Evolutionary conservation across 2,797 vertebrate genomes (phyloP), one percentile per base, ranked within the genome.

Genomic region (Halcyon chelicuti): DNA sequence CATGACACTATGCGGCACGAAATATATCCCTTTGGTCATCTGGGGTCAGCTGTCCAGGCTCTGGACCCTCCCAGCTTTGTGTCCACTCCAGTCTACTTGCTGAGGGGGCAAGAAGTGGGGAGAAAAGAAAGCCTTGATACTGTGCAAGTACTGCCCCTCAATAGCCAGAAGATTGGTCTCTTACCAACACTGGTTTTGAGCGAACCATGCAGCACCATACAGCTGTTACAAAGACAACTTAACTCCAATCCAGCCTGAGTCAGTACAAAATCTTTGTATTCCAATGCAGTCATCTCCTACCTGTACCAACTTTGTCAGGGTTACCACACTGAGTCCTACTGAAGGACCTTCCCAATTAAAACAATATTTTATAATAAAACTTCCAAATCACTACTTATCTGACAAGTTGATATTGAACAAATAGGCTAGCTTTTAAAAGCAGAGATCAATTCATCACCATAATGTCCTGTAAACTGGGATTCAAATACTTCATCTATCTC

Each of bases 1-100:
- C 33, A 28, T 18, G 10, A 83, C 44, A 29, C n/a, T 25, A 10
- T 3, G 12, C 12, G 20, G 28, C 52, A 77, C 6, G 12, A 57
- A 80, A 80, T 52, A 75, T 0, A 66, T 6, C 39, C n/a, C 47
- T 57, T 46, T 7, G 10, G 28, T 83, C 37, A 74, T 2, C 18
- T 26, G 4, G 23, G 3, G 14, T 35, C 40, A 82, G 42, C 26
- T 82, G n/a, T 12, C 37, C 29, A 40, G 20, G 40, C 77, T 73
- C 54, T 78, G n/a, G 1, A 35, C 29, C 58, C 29, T 60, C 28
- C 10, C 35, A 84, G 2, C 22, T 58, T 60, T 78, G 52, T 33
- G 21, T 21, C 35, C 15, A 10, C 57, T 55, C 47, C 3, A 1
- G n/a, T n/a, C 61, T 78, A 31, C 18, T 57, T 2, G 0, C 49